Evolutionary conservation across 2,113 vertebrate genomes (phyloP), one percentile per base, ranked within the genome.

Genomic region (Phaetusa simplex): DNA sequence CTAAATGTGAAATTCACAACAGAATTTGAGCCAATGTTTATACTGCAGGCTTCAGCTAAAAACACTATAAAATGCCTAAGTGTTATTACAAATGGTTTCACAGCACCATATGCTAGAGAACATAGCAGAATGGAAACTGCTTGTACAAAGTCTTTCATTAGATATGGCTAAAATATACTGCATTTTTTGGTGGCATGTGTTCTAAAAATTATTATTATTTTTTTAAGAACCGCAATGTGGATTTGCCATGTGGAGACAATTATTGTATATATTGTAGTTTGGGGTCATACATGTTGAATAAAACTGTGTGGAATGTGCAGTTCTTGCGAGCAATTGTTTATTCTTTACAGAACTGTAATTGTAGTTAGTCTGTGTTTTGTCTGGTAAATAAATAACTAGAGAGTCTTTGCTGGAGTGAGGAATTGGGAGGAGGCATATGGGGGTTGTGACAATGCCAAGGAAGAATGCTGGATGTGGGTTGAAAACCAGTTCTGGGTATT

Each of bases 221-320:
- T 93, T 95, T 91, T 84, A 94, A 95, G 87, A 92, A 96, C 95
- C 58, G 12, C 92, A 92, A 15, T 94, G 93, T 86, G 78, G 91
- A 91, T 96, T 96, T 95, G 50, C 87, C 97, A 96, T 96, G 92
- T 97, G 96, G 95, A 97, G 82, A 32, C 92, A 86, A 97, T 97
- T 97, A 96, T 61, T 85, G 62, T 93, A 79, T 82, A 94, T 97
- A 89, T 94, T 97, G 86, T 91, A 67, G 84, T 95, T 97, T 4
- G 14, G 82, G 95, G 96, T 97, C 91, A 92, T 97, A 90, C 90
- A 82, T 95, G 83, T 96, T 95, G 95, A 96, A 95, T 93, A 95
- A 96, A 96, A 95, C 87, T 0, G 12, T 95, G 92, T 89, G 95
- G 96, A 96, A 97, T 95, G 94, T 91, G 59, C 74, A 92, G 74